A percentile compares a stretch with the other conserved stretches of the same genome.
Evolutionary conservation across 2,797 vertebrate genomes (phyloP).

Genomic region (Protosalanx chinensis): DNA sequence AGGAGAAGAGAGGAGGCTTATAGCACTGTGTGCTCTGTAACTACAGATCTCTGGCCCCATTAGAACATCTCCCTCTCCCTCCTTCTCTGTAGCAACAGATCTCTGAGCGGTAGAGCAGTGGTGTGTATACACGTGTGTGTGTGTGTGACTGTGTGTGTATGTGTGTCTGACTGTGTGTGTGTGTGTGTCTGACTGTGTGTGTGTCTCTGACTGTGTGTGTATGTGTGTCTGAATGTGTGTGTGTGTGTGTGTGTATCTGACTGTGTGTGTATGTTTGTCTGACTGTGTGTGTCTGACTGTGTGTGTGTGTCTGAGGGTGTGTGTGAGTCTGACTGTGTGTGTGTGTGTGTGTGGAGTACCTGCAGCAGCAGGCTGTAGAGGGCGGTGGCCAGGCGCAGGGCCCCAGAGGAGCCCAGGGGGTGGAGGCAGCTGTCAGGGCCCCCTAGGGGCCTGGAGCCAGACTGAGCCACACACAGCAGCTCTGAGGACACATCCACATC

Average conservation of each 20-base stretch:
- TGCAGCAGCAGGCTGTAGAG: constrained; percentile 84
- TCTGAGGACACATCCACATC: constrained; percentile 78
- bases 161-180: not conserved
- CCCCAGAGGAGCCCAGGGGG: constrained; percentile 73
- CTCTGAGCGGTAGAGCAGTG: not conserved
- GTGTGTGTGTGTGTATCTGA: no score
- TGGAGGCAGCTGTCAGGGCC: constrained; percentile 71
- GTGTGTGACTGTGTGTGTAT: not conserved
- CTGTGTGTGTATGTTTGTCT: not conserved
- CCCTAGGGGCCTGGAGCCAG: constrained; percentile 50
- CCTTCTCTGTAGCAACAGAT: not conserved
- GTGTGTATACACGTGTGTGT: not conserved
- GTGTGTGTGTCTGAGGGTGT: not conserved
- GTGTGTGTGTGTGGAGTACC: constrained; percentile 49
- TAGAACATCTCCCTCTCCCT: not conserved
- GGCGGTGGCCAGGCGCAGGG: constrained; percentile 70
- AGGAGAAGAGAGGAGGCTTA: constrained; percentile 5
- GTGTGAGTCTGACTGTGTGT: no score
- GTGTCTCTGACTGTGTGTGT: no score
- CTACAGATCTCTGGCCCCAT: not conserved
- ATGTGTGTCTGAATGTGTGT: not conserved
- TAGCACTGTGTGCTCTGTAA: not conserved
- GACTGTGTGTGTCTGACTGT: constrained; percentile 7
- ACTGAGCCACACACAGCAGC: constrained; percentile 66
- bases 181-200: not conserved